These are phyloP conservation scores for Paramuricea clavata DNA, from an alignment of 92 coral and sea anemone species.

Conservation along the genomic window DNA sequence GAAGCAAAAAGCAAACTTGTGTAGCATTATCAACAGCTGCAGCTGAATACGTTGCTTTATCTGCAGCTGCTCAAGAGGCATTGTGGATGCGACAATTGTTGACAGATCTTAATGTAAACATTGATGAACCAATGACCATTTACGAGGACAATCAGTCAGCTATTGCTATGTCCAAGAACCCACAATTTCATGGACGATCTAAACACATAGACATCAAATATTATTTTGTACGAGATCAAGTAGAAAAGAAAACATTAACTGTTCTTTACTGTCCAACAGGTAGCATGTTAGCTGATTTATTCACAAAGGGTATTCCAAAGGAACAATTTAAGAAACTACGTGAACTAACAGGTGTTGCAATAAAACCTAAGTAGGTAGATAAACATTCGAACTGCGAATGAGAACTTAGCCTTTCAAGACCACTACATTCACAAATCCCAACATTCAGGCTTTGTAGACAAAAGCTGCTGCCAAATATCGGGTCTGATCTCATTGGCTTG, in stretches of 20 bases:
- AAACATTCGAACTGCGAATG: conserved; percentile 35
- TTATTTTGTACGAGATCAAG: conserved; percentile 20
- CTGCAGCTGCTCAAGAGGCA: conserved; percentile 33
- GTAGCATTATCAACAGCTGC: conserved; percentile 69
- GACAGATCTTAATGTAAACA: conserved; percentile 26
- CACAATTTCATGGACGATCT: conserved; percentile 60
- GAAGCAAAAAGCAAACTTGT: conserved; percentile 74
- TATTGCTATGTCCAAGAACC: conserved; percentile 60
- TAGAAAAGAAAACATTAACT: conserved; percentile 23
- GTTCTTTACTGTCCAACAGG: conserved; percentile 36
- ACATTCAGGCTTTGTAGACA: no score
- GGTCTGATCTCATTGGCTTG: no score
- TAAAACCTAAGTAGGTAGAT: background rate
- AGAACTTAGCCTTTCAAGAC: no score
- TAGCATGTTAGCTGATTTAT: conserved; percentile 40
- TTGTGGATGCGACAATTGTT: conserved; percentile 61
- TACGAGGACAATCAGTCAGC: conserved; percentile 69
- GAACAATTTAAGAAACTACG: conserved; percentile 31
- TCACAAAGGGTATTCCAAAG: conserved; percentile 40
- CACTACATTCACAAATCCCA: no score
- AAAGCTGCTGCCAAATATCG: no score
- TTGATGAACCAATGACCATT: background rate
- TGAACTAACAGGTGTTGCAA: conserved; percentile 8
- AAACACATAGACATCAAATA: conserved; percentile 8
- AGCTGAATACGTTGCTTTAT: conserved; percentile 61